Evolutionary conservation across 1,140 invertebrate genomes (phyloP).

Genomic region (Marisa cornuarietis): DNA sequence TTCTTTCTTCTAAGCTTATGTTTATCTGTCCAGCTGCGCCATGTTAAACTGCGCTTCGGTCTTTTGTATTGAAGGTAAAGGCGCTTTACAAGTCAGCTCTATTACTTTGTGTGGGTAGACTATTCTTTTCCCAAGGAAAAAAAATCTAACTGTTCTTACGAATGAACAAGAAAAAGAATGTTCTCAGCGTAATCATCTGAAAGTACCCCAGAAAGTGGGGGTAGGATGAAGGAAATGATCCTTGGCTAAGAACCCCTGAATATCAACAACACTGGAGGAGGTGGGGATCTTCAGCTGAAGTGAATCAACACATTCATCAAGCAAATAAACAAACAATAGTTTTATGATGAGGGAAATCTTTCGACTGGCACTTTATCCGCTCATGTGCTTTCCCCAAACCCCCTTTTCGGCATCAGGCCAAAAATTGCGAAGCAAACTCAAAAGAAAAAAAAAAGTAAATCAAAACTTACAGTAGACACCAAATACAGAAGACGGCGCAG

Average conservation of each 20-base stretch:
- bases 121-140: background rate
- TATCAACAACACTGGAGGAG: too few relatives aligned
- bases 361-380: too few relatives aligned
- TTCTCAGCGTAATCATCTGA: background rate
- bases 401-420: background rate
- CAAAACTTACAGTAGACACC: background rate
- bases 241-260: background rate
- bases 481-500: background rate
- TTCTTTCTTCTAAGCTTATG: too few relatives aligned
- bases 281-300: too few relatives aligned
- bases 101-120: constrained; percentile 6
- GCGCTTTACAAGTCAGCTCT: too few relatives aligned
- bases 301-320: too few relatives aligned
- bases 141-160: background rate
- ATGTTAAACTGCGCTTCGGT: too few relatives aligned
- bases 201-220: background rate
- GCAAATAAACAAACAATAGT: too few relatives aligned
- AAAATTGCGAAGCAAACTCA: background rate
- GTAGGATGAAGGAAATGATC: background rate
- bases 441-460: background rate
- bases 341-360: too few relatives aligned
- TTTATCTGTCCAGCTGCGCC: too few relatives aligned
- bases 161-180: background rate
- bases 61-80: too few relatives aligned
- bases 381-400: too few relatives aligned